These are phyloP conservation scores for Rhinogobius similis DNA, from an alignment of 2,113 vertebrate species.

Conservation along the genomic window DNA sequence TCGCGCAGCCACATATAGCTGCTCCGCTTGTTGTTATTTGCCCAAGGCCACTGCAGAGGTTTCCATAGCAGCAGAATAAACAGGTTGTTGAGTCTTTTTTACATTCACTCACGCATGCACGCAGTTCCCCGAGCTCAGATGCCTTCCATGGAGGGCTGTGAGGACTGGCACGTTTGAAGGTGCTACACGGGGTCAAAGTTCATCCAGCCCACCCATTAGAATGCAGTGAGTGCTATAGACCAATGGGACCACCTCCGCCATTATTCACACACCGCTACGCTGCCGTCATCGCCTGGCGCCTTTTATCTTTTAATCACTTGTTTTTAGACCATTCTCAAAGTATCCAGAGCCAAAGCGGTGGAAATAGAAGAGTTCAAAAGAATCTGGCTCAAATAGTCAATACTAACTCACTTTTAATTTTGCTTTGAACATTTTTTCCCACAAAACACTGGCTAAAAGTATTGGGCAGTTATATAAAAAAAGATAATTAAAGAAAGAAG, in stretches of 20 bases:
- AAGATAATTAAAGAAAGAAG: too few relatives aligned
- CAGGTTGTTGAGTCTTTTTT: slow-evolving; percentile 40
- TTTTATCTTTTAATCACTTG: slow-evolving; percentile 67
- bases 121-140: slow-evolving; percentile 51
- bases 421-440: slow-evolving; percentile 39
- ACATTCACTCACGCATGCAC: slow-evolving; percentile 29
- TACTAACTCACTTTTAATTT: slow-evolving; percentile 50
- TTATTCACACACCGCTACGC: slow-evolving; percentile 56
- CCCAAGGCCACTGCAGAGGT: slow-evolving; percentile 62
- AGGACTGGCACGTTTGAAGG: slow-evolving; percentile 54
- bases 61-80: slow-evolving; percentile 69
- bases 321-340: slow-evolving; percentile 36
- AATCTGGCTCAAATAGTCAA: slow-evolving; percentile 36
- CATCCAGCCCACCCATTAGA: slow-evolving; percentile 62
- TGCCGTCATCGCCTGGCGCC: slow-evolving; percentile 48
- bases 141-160: slow-evolving; percentile 22
- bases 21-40: slow-evolving; percentile 55
- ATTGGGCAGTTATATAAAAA: too few relatives aligned
- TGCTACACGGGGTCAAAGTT: slow-evolving; percentile 60
- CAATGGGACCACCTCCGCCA: slow-evolving; percentile 41
- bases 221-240: slow-evolving; percentile 61
- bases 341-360: slow-evolving; percentile 34
- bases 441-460: background rate
- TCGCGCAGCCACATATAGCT: slow-evolving; percentile 4
- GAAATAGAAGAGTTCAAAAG: slow-evolving; percentile 56